These are phyloP conservation scores for Philotrypesis tridentata DNA, from an alignment of 1,140 invertebrate genomes.

Conservation along the genomic window DNA sequence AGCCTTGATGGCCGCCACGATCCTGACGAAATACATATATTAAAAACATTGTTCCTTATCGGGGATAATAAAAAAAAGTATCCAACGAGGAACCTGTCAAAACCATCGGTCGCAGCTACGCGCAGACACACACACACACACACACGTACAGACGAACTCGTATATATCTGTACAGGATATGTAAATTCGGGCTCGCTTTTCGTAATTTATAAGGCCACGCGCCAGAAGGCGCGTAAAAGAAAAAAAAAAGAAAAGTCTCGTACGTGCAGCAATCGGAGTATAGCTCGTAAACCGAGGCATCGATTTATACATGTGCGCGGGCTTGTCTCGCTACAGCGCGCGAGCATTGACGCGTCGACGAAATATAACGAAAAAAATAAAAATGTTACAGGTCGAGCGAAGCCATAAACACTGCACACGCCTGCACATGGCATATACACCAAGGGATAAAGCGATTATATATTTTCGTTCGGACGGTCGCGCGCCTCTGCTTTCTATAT, in stretches of 20 bases:
- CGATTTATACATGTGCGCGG: neutral
- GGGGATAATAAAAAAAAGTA: neutral
- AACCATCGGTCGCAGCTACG: neutral
- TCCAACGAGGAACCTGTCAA: neutral
- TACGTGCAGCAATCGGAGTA: too few species aligned
- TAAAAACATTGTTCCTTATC: neutral
- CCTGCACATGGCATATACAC: too few species aligned
- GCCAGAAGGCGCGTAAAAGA: neutral
- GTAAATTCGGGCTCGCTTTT: too few species aligned
- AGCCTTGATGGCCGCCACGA: neutral
- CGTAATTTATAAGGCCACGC: neutral
- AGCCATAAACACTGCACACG: too few species aligned
- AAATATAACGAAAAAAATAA: neutral
- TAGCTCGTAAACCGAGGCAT: neutral
- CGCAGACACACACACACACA: too few species aligned
- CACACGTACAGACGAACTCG: too few species aligned
- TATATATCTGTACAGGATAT: too few species aligned
- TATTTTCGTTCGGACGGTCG: constrained; percentile 35
- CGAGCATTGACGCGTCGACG: neutral
- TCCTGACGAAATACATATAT: neutral
- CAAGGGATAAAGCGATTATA: constrained; percentile 37
- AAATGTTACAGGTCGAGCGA: too few species aligned
- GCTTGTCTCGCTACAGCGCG: neutral
- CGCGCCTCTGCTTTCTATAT: neutral
- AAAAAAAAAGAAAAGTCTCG: constrained; percentile 6